Percentiles rank a stretch among this genome's conserved stretches.
Conservation (phyloP, 2,888 invertebrate species). For the Actias luna region DNA sequence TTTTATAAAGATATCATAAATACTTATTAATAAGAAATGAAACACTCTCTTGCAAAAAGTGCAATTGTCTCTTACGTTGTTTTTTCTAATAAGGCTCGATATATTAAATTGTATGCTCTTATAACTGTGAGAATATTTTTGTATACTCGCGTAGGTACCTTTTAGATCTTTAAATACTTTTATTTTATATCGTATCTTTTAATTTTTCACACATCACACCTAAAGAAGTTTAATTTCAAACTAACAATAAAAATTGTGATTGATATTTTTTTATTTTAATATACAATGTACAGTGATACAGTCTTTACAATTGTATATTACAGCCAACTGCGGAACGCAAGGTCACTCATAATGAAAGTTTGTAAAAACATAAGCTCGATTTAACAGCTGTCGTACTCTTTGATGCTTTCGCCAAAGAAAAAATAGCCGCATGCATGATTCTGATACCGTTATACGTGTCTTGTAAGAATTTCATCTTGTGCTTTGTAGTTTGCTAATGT, state of each 20-base stretch:
- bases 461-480: not conserved
- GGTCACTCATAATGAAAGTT: constrained; percentile 25
- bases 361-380: constrained; percentile 27
- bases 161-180: too few relatives aligned
- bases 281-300: not conserved
- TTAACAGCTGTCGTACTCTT: constrained; percentile 25
- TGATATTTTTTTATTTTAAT: not conserved
- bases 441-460: not conserved
- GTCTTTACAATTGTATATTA: constrained; percentile 21
- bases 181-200: too few relatives aligned
- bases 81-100: too few relatives aligned
- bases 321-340: constrained; percentile 30
- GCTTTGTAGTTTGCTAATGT: constrained; percentile 2
- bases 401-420: constrained; percentile 30
- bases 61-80: too few relatives aligned
- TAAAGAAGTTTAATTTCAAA: too few relatives aligned
- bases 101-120: too few relatives aligned
- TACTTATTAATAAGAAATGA: too few relatives aligned
- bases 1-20: too few relatives aligned
- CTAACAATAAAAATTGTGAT: not conserved
- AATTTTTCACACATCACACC: too few relatives aligned
- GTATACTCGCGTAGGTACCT: too few relatives aligned
- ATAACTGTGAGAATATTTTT: too few relatives aligned
- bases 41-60: too few relatives aligned
- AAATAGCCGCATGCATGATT: constrained; percentile 16